Evolutionary conservation across 92 coral and sea anemone genomes (phyloP).

Genomic region (Pocillopora grandis): DNA sequence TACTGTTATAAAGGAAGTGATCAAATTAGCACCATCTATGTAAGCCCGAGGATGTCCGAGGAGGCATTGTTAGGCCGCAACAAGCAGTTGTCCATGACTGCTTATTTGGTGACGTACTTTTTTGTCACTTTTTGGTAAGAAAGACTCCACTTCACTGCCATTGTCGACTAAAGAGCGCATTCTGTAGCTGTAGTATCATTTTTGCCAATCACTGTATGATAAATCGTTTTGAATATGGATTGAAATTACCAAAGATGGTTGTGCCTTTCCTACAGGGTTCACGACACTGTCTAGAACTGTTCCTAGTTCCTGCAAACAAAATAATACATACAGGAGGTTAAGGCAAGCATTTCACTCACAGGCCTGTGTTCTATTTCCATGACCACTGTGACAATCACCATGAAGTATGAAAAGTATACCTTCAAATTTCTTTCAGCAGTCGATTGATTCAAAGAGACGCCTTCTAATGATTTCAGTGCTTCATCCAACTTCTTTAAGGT

Average conservation of each 20-base stretch:
- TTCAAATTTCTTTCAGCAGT: constrained; percentile 22
- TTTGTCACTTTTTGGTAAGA: too few species aligned
- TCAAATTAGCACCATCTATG: too few species aligned
- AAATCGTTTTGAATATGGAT: too few species aligned
- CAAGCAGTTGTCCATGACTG: too few species aligned
- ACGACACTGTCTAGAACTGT: constrained; percentile 3
- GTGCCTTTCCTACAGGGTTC: not conserved
- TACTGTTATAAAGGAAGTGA: too few species aligned
- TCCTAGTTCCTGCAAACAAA: constrained; percentile 8
- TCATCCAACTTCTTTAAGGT: not conserved
- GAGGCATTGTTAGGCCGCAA: too few species aligned
- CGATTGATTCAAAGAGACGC: constrained; percentile 3
- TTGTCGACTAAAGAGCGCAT: too few species aligned
- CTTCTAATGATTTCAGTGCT: constrained; percentile 9
- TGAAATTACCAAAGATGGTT: constrained; percentile 8
- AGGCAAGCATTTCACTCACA: not conserved
- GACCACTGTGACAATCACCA: too few species aligned
- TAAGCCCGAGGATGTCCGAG: too few species aligned
- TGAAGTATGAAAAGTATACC: constrained; percentile 1
- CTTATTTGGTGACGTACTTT: too few species aligned
- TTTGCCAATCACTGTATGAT: not conserved
- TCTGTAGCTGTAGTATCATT: not conserved
- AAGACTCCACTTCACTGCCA: too few species aligned
- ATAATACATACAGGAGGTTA: too few species aligned
- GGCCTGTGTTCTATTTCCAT: not conserved